phyloP scores from a whole-genome alignment of 2,113 vertebrate species.

The Tachycineta bicolor region DNA sequence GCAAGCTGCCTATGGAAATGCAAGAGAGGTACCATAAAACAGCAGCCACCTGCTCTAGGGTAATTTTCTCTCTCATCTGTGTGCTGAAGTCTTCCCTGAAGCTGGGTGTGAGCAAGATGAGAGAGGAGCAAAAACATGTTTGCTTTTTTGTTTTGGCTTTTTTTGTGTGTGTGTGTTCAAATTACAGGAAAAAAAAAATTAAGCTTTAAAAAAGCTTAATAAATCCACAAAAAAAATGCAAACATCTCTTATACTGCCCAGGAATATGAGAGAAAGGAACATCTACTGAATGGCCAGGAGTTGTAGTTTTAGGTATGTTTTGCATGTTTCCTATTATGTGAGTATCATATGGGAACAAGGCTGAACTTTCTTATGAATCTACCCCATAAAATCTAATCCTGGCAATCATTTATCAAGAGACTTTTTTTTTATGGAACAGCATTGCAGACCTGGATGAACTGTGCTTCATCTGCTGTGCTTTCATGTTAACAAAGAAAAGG shows the following conservation, averaged over 20 bases:
- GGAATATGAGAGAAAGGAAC: neutral
- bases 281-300: neutral
- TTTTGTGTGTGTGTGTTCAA: neutral
- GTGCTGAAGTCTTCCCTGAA: neutral
- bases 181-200: neutral
- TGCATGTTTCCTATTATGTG: constrained; percentile 62
- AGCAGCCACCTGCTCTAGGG: neutral
- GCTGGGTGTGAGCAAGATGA: neutral
- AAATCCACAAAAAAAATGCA: neutral
- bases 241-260: neutral
- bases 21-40: neutral
- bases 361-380: constrained; percentile 45
- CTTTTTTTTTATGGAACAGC: constrained; percentile 22
- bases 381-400: constrained; percentile 56
- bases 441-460: constrained; percentile 18
- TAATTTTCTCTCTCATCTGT: neutral
- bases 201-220: neutral
- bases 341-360: constrained; percentile 61
- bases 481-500: constrained; percentile 63
- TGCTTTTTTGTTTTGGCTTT: neutral
- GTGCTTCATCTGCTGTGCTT: constrained; percentile 8
- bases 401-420: constrained; percentile 59
- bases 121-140: neutral
- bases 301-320: constrained; percentile 18
- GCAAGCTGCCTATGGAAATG: neutral